Evolutionary conservation across 2,113 vertebrate species (phyloP).

Genomic region (Paramormyrops kingsleyae): DNA sequence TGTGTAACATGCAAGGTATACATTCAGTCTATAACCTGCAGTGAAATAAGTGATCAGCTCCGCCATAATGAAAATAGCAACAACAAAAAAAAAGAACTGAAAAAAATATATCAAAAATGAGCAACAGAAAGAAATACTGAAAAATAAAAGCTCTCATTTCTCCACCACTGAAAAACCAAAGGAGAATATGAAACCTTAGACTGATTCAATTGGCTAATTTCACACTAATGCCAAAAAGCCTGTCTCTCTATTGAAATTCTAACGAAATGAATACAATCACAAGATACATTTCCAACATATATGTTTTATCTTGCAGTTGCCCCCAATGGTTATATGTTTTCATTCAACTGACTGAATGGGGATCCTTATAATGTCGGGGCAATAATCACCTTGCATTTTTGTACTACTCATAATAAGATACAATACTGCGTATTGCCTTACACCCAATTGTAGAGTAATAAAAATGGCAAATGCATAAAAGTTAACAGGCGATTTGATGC

Average conservation of each 20-base stretch:
- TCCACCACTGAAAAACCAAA: neutral
- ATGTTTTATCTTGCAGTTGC: neutral
- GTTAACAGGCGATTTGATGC: neutral
- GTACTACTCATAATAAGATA: neutral
- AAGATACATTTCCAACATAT: neutral
- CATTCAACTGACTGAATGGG: neutral
- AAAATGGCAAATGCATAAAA: neutral
- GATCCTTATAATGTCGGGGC: neutral
- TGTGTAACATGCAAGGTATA: neutral
- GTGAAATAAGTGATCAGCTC: neutral
- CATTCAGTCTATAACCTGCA: neutral
- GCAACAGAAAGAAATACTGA: neutral
- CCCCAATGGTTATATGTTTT: neutral
- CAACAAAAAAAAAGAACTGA: neutral
- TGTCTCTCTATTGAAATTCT: neutral
- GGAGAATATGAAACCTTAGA: neutral
- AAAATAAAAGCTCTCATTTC: neutral
- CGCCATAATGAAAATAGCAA: neutral
- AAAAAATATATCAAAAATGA: too few relatives aligned
- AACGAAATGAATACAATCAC: neutral
- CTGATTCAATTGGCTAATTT: neutral
- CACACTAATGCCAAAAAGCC: neutral
- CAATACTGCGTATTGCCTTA: neutral
- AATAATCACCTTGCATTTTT: neutral
- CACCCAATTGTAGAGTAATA: neutral